A percentile compares a stretch with the other conserved stretches of the same genome.
phyloP scores from a whole-genome alignment of 2,888 invertebrate genomes.

The Metellina segmentata region DNA sequence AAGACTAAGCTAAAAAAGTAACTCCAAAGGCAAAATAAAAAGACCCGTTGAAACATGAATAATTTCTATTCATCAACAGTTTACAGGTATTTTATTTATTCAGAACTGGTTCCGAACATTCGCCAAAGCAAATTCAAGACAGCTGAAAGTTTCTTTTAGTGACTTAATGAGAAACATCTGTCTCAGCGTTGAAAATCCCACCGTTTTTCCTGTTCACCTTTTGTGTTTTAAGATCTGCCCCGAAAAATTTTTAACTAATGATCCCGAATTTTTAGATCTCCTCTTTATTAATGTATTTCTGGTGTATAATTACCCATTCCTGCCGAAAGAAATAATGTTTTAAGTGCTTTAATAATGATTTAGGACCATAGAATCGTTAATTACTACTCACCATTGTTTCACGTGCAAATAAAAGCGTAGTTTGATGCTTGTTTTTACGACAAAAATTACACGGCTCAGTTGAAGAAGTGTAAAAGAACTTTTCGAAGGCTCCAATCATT shows the following conservation, averaged over 20 bases:
- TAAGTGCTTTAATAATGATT: slow-evolving; percentile 39
- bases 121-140: no score
- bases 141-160: background rate
- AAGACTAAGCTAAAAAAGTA: no score
- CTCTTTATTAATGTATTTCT: background rate
- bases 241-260: slow-evolving; percentile 26
- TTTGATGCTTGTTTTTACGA: slow-evolving; percentile 27
- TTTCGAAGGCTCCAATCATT: no score
- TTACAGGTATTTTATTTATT: no score
- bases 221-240: slow-evolving; percentile 13
- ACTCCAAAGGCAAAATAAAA: no score
- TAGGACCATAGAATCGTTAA: slow-evolving; percentile 30
- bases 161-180: slow-evolving; percentile 17
- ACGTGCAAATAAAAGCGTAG: slow-evolving; percentile 16
- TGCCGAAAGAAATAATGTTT: background rate
- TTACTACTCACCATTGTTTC: slow-evolving; percentile 26
- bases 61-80: no score
- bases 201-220: background rate
- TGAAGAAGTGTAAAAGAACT: no score
- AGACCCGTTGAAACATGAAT: background rate
- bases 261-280: slow-evolving; percentile 17
- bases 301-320: slow-evolving; percentile 30
- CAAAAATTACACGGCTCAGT: background rate
- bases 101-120: no score
- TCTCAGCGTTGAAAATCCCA: background rate